Percentiles rank a stretch among this genome's conserved stretches.
phyloP scores from a whole-genome alignment of 1,140 invertebrate species.

The Rhynchophorus ferrugineus region DNA sequence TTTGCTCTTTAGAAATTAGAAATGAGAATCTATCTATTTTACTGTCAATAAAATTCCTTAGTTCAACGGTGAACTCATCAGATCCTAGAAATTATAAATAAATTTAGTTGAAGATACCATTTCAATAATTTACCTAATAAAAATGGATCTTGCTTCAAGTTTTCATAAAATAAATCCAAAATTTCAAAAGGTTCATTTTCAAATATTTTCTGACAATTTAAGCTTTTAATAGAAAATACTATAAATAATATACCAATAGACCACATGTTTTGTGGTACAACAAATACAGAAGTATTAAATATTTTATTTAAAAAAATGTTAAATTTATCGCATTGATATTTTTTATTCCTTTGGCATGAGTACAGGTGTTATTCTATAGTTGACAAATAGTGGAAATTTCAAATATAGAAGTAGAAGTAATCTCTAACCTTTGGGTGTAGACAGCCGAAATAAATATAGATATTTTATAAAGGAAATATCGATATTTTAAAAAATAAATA shows the following conservation, averaged over 20 bases:
- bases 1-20: conserved; percentile 20
- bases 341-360: too few species aligned
- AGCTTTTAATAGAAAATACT: neutral
- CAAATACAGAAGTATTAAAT: too few species aligned
- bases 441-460: too few species aligned
- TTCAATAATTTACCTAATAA: conserved; percentile 22
- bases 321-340: too few species aligned
- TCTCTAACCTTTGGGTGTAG: too few species aligned
- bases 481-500: too few species aligned
- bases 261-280: conserved; percentile 6
- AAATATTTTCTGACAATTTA: neutral
- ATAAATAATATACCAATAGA: conserved; percentile 1
- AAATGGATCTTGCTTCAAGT: conserved; percentile 28
- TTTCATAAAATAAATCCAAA: conserved; percentile 17
- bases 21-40: conserved; percentile 29
- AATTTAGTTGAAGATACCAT: too few species aligned
- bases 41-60: conserved; percentile 26
- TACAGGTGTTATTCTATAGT: too few species aligned
- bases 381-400: too few species aligned
- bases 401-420: too few species aligned
- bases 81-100: conserved; percentile 1
- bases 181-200: conserved; percentile 9
- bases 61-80: conserved; percentile 14
- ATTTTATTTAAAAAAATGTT: too few species aligned
- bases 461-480: too few species aligned